phyloP scores from a whole-genome alignment of 2,888 invertebrate species.

The Agonopterix alstromeriana region DNA sequence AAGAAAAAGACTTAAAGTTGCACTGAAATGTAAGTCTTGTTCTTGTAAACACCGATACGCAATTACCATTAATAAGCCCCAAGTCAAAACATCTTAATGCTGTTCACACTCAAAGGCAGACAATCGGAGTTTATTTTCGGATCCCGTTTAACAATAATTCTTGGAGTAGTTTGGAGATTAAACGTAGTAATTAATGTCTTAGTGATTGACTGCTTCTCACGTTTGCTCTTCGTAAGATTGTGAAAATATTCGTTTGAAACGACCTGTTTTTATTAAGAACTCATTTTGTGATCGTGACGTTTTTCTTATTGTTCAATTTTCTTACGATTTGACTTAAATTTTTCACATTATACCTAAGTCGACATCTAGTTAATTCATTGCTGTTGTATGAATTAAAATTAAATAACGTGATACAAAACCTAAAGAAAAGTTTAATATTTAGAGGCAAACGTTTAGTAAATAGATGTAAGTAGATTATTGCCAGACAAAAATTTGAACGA shows the following conservation, averaged over 20 bases:
- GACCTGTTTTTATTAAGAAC: not conserved
- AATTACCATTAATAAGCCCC: conserved; percentile 49
- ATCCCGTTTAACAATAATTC: conserved; percentile 40
- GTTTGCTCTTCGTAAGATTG: conserved; percentile 20
- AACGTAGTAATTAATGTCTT: conserved; percentile 56
- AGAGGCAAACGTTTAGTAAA: too few relatives aligned
- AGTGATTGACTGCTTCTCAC: conserved; percentile 53
- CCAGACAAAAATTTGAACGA: too few relatives aligned
- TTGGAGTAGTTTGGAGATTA: conserved; percentile 50
- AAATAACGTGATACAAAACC: too few relatives aligned
- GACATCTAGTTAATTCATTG: too few relatives aligned
- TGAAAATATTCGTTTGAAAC: conserved; percentile 25
- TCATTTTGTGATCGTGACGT: not conserved
- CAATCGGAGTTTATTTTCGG: conserved; percentile 56
- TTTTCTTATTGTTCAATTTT: too few relatives aligned
- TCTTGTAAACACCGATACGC: conserved; percentile 26
- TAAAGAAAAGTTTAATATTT: too few relatives aligned
- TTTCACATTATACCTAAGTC: too few relatives aligned
- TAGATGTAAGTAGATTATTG: too few relatives aligned
- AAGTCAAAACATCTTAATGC: conserved; percentile 50
- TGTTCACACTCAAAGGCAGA: conserved; percentile 21
- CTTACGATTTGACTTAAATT: too few relatives aligned
- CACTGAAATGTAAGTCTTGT: conserved; percentile 23
- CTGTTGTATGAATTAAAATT: too few relatives aligned
- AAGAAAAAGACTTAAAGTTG: not conserved